A percentile compares a stretch with the other conserved stretches of the same genome.
Evolutionary conservation across 2,113 vertebrate genomes (phyloP).

Genomic region (Xenotilapia flavipinnis): DNA sequence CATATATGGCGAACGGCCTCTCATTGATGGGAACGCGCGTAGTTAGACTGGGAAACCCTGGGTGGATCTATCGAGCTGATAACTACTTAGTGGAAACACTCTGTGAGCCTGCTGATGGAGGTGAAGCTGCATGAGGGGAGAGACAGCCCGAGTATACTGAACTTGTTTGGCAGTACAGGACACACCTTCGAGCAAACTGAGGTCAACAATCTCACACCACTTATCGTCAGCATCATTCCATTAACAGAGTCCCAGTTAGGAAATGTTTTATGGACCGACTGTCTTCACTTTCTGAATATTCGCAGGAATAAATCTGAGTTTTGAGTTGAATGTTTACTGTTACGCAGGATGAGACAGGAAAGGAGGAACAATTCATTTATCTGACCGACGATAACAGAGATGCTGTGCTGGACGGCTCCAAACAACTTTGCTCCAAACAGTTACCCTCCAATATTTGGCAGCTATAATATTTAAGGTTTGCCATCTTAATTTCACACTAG

Average conservation of each 20-base stretch:
- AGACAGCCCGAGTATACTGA: rapidly evolving
- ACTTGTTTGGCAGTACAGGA: background rate
- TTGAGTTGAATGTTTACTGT: background rate
- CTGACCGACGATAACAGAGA: background rate
- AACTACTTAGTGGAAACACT: background rate
- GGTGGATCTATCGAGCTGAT: background rate
- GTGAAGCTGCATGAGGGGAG: background rate
- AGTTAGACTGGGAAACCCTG: background rate
- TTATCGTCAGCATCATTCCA: background rate
- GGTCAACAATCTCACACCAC: background rate
- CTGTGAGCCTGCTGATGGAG: background rate
- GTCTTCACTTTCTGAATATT: background rate
- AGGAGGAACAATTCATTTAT: background rate
- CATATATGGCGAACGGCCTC: background rate
- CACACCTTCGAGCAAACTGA: background rate
- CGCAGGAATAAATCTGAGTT: background rate
- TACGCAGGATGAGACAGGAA: background rate
- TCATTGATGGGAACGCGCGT: background rate
- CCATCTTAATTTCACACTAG: background rate
- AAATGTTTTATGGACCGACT: background rate
- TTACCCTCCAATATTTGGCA: background rate
- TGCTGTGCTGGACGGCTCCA: background rate
- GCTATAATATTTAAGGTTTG: background rate
- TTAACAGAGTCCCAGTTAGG: background rate
- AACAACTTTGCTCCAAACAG: background rate